These are phyloP conservation scores for Rhabdomys pumilio DNA, from an alignment of 2,797 vertebrate species.

Conservation along the genomic window DNA sequence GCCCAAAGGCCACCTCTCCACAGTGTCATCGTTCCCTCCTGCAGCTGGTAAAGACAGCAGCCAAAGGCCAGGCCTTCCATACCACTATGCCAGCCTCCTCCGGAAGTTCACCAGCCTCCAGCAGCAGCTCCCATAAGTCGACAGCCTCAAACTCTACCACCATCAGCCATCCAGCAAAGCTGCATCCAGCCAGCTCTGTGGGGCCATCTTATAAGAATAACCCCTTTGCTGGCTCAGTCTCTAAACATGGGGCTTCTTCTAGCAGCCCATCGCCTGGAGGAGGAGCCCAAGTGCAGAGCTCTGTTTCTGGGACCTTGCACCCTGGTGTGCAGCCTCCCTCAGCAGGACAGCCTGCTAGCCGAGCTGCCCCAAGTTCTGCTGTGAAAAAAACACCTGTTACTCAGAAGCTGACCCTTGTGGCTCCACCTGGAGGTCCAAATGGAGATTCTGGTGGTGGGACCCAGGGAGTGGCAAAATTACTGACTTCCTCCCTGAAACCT, in stretches of 20 bases:
- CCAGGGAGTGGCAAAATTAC: constrained; percentile 92
- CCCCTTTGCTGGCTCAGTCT: constrained; percentile 87
- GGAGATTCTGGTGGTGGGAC: constrained; percentile 91
- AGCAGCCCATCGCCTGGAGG: constrained; percentile 86
- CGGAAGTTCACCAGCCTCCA: constrained; percentile 77
- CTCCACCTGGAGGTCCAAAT: constrained; percentile 91
- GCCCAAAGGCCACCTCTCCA: constrained; percentile 87
- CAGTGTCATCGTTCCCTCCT: constrained; percentile 89
- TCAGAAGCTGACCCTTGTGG: constrained; percentile 93
- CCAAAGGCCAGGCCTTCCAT: constrained; percentile 90
- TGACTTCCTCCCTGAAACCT: constrained; percentile 92
- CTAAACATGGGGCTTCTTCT: constrained; percentile 88
- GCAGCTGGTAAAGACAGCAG: constrained; percentile 89
- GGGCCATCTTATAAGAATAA: constrained; percentile 88
- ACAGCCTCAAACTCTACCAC: constrained; percentile 81
- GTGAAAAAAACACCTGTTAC: constrained; percentile 89
- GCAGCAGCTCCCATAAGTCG: constrained; percentile 87
- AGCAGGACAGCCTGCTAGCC: constrained; percentile 80
- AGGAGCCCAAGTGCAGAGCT: constrained; percentile 84
- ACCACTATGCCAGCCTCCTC: constrained; percentile 81
- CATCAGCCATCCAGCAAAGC: constrained; percentile 87
- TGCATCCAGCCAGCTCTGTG: constrained; percentile 84
- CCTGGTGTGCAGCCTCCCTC: constrained; percentile 78
- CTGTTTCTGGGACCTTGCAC: constrained; percentile 85
- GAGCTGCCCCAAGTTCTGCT: constrained; percentile 77